Conservation (phyloP, 2,113 vertebrate genomes). For the Sinosuthora webbiana region DNA sequence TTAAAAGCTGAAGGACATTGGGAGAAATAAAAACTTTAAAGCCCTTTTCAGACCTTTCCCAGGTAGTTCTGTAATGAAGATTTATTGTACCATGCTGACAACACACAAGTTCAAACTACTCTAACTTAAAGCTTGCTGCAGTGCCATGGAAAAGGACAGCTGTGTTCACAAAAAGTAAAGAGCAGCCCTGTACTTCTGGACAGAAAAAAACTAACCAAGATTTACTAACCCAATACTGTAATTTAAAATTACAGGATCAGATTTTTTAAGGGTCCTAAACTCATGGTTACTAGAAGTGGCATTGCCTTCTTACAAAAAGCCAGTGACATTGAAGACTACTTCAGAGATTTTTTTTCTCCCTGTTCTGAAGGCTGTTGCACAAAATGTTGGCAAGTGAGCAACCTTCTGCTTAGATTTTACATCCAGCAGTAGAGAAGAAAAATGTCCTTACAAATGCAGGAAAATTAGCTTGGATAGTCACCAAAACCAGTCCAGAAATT, state of each 20-base stretch:
- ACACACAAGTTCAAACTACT: neutral
- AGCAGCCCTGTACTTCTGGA: neutral
- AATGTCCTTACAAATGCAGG: neutral
- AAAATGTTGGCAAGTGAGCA: neutral
- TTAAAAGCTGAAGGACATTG: neutral
- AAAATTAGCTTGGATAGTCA: neutral
- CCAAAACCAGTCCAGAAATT: neutral
- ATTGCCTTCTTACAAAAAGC: neutral
- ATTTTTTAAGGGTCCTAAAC: neutral
- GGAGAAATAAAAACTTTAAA: neutral
- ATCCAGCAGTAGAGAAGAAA: neutral
- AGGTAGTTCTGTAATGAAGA: neutral
- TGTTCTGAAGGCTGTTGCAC: neutral
- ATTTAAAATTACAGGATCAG: neutral
- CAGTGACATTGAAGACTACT: neutral
- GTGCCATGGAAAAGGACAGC: neutral
- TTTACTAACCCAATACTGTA: neutral
- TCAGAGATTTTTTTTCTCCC: neutral
- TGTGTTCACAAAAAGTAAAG: neutral
- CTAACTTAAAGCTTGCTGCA: neutral
- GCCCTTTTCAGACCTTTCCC: neutral
- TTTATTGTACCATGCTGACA: neutral
- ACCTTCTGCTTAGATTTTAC: neutral
- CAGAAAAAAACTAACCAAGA: neutral
- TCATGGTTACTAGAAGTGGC: neutral